These are phyloP conservation scores for Alloplasta piceator DNA, from an alignment of 2,888 invertebrate genomes.

Conservation along the genomic window DNA sequence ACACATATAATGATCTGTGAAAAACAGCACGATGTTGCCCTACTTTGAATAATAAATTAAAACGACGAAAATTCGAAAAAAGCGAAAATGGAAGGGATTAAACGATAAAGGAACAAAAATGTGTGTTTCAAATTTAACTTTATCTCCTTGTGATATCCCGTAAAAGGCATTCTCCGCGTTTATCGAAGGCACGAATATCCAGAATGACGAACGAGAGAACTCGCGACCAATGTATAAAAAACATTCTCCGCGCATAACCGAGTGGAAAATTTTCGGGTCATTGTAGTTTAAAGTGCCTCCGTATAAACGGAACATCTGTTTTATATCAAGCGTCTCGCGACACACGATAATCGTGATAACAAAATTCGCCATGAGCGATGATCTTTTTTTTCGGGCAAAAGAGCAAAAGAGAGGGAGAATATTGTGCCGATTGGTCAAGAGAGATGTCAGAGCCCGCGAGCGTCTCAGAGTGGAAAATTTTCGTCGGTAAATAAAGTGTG, in stretches of 20 bases:
- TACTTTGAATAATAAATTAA: not conserved
- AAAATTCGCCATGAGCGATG: conserved; percentile 7
- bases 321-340: too few species aligned
- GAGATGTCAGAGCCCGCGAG: not conserved
- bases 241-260: conserved; percentile 3
- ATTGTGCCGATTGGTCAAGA: too few species aligned
- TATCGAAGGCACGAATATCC: too few species aligned
- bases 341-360: not conserved
- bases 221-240: not conserved
- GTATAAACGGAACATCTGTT: too few species aligned
- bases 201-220: too few species aligned
- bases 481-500: not conserved
- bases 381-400: not conserved
- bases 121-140: too few species aligned
- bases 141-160: too few species aligned
- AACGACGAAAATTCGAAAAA: too few species aligned
- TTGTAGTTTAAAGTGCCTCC: not conserved
- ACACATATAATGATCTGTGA: too few species aligned
- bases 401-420: too few species aligned
- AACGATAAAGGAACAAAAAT: not conserved
- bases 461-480: conserved; percentile 58
- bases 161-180: too few species aligned
- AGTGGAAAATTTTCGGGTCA: conserved; percentile 45
- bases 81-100: too few species aligned
- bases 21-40: conserved; percentile 8